Percentiles rank a stretch among this genome's conserved stretches.
These are phyloP conservation scores for Oncorhynchus mykiss DNA, from an alignment of 2,113 vertebrate species.

Conservation along the genomic window DNA sequence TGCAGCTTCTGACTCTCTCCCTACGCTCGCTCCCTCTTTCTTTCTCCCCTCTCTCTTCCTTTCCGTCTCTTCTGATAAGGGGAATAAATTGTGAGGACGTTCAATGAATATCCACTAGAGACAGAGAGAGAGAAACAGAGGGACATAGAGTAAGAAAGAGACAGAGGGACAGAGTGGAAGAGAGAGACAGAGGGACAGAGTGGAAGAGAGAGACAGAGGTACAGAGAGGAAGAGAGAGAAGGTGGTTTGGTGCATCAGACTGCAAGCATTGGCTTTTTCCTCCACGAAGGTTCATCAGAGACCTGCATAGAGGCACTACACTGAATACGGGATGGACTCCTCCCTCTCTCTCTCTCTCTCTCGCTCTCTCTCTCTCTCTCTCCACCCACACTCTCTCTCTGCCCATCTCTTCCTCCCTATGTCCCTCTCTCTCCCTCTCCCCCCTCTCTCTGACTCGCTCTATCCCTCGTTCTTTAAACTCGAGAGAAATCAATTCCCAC, in stretches of 20 bases:
- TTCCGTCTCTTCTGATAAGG: background rate
- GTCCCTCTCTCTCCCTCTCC: conserved; percentile 10
- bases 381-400: conserved; percentile 13
- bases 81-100: too few species aligned
- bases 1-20: background rate
- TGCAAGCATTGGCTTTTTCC: conserved; percentile 58
- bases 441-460: conserved; percentile 42
- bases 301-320: conserved; percentile 69
- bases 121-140: background rate
- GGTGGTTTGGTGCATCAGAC: conserved; percentile 53
- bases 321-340: conserved; percentile 70
- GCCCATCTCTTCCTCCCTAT: background rate
- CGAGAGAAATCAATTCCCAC: conserved; percentile 66
- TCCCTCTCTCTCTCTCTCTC: conserved; percentile 39
- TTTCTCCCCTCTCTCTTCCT: background rate
- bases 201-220: too few species aligned
- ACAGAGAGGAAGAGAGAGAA: too few species aligned
- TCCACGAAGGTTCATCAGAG: conserved; percentile 45
- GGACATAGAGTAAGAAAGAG: too few species aligned
- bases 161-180: background rate
- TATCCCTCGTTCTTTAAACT: conserved; percentile 54
- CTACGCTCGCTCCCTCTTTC: too few species aligned
- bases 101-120: too few species aligned
- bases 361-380: conserved; percentile 16
- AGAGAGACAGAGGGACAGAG: background rate